Evolutionary conservation across 2,888 invertebrate genomes (phyloP).

Genomic region (Pyrrhosoma nymphula): DNA sequence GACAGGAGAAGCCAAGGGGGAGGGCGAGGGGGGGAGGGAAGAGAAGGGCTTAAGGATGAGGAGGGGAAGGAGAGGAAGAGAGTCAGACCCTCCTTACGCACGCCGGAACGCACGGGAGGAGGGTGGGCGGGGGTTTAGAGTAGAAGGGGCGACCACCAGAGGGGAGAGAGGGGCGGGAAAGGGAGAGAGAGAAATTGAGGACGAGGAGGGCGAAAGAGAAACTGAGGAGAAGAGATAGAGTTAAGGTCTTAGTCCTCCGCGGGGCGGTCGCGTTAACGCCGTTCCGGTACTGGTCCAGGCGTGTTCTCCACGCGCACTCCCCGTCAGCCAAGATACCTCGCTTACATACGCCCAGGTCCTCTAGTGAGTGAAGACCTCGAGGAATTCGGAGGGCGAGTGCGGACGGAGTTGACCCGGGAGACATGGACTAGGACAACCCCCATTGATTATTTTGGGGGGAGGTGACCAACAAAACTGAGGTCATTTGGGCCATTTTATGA

Average conservation of each 20-base stretch:
- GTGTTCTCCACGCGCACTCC: neutral
- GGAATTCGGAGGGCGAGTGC: neutral
- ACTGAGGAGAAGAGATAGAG: neutral
- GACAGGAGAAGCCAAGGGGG: neutral
- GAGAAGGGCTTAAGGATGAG: neutral
- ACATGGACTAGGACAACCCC: neutral
- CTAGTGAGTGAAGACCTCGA: no score
- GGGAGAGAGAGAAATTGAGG: neutral
- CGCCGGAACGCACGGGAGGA: neutral
- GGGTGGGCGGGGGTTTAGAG: neutral
- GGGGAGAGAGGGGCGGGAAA: neutral
- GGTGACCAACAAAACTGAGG: no score
- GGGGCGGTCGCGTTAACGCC: constrained; percentile 35
- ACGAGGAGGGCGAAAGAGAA: neutral
- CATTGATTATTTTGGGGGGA: no score
- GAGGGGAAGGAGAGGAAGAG: neutral
- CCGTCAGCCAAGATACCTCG: neutral
- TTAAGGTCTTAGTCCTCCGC: neutral
- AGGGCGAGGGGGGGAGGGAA: neutral
- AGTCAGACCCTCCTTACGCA: constrained; percentile 24
- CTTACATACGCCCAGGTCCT: no score
- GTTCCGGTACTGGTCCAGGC: neutral
- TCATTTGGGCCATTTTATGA: no score
- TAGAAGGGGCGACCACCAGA: neutral
- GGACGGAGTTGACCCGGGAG: neutral